Conservation (phyloP, 1,140 invertebrate species). For the Dreissena rostriformis region DNA sequence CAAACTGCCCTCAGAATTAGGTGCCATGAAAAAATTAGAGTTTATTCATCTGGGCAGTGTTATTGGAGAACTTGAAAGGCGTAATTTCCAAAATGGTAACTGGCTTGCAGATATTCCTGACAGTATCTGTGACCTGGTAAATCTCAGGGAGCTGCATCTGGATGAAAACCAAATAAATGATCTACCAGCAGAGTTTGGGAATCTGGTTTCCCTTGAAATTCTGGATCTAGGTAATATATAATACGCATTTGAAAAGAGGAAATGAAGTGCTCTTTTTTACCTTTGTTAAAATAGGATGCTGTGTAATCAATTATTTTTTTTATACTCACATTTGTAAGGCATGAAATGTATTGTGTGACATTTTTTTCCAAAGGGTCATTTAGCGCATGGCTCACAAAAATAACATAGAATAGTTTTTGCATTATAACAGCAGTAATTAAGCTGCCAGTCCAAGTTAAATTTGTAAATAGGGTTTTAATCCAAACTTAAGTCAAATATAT, state of each 20-base stretch:
- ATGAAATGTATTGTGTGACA: too few relatives aligned
- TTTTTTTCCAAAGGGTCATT: too few relatives aligned
- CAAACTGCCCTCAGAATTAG: constrained; percentile 64
- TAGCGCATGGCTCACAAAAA: too few relatives aligned
- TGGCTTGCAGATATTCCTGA: constrained; percentile 71
- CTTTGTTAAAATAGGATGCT: too few relatives aligned
- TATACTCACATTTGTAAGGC: too few relatives aligned
- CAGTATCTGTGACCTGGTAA: constrained; percentile 65
- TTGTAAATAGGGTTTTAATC: too few relatives aligned
- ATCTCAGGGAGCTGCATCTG: constrained; percentile 66
- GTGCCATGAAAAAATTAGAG: constrained; percentile 67
- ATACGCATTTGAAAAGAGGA: neutral
- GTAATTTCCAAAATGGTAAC: constrained; percentile 77
- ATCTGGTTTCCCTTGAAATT: constrained; percentile 69
- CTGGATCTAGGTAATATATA: constrained; percentile 72
- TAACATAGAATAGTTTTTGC: too few relatives aligned
- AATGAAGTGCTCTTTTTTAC: too few relatives aligned
- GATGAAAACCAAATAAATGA: constrained; percentile 76
- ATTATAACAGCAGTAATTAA: too few relatives aligned
- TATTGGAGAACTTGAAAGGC: constrained; percentile 72
- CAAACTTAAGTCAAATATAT: too few relatives aligned
- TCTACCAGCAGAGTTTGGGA: constrained; percentile 72
- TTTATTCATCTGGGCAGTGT: constrained; percentile 73
- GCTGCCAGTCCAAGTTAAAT: too few relatives aligned
- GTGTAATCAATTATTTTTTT: too few relatives aligned